A percentile compares a stretch with the other conserved stretches of the same genome.
phyloP scores from a whole-genome alignment of 1,140 invertebrate genomes.

The Drosophila pectinifera region DNA sequence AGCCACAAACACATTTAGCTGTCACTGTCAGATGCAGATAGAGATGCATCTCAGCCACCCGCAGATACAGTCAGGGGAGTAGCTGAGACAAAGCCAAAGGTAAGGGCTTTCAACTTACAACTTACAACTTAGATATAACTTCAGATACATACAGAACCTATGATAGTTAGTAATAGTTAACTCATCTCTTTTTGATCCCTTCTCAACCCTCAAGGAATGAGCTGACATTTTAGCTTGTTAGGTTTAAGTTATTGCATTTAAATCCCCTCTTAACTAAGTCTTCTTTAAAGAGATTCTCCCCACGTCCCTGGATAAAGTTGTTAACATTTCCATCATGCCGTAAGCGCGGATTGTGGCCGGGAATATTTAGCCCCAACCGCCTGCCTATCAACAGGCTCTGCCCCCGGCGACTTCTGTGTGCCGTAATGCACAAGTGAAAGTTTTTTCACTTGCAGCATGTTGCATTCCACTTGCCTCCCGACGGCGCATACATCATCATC shows the following conservation, averaged over 20 bases:
- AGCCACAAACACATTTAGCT: conserved; percentile 43
- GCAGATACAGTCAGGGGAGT: conserved; percentile 1
- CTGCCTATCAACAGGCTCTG: conserved; percentile 5
- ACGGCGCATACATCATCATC: conserved; percentile 66
- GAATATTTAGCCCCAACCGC: not conserved
- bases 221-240: no score
- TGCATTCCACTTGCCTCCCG: conserved; percentile 49
- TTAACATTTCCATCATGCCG: conserved; percentile 33
- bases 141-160: not conserved
- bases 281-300: not conserved
- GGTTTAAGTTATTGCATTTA: not conserved
- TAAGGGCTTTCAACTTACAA: not conserved
- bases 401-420: conserved; percentile 52
- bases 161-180: no score
- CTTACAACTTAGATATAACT: not conserved
- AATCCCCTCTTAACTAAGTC: not conserved
- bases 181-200: no score
- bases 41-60: not conserved
- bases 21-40: conserved; percentile 41
- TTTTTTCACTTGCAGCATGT: conserved; percentile 73
- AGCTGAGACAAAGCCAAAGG: not conserved
- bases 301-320: conserved; percentile 37
- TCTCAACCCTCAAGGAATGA: not conserved
- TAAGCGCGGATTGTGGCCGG: conserved; percentile 34
- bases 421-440: conserved; percentile 74